phyloP scores from a whole-genome alignment of 2,888 invertebrate species.

The Zhuqinia jingwanae region DNA sequence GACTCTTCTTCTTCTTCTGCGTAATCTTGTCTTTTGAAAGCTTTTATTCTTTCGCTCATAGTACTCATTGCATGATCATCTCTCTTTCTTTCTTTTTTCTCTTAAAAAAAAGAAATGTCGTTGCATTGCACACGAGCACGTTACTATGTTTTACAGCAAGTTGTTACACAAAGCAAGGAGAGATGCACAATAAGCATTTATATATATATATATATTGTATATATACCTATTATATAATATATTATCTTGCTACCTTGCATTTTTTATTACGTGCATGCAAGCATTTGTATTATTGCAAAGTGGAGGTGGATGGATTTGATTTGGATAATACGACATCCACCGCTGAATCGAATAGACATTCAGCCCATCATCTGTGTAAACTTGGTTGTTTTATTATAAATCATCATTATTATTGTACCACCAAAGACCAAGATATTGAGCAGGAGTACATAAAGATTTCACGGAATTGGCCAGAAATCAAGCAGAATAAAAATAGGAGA shows the following conservation, averaged over 20 bases:
- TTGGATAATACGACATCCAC: too few species aligned
- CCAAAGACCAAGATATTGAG: background rate
- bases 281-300: background rate
- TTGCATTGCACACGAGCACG: background rate
- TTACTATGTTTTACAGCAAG: background rate
- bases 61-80: background rate
- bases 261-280: background rate
- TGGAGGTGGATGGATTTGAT: too few species aligned
- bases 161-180: background rate
- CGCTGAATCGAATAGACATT: too few species aligned
- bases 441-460: conserved; percentile 39
- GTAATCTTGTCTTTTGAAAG: conserved; percentile 47
- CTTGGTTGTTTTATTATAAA: too few species aligned
- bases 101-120: conserved; percentile 33
- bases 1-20: conserved; percentile 6
- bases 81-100: background rate
- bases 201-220: too few species aligned
- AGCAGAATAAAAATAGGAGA: conserved; percentile 10
- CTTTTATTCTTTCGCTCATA: conserved; percentile 13
- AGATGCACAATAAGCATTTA: too few species aligned
- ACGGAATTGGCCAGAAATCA: conserved; percentile 54
- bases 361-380: too few species aligned
- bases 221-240: too few species aligned
- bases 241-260: too few species aligned
- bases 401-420: background rate